Evolutionary conservation across 2,888 invertebrate genomes (phyloP).

Genomic region (Calliphora vomitoria): DNA sequence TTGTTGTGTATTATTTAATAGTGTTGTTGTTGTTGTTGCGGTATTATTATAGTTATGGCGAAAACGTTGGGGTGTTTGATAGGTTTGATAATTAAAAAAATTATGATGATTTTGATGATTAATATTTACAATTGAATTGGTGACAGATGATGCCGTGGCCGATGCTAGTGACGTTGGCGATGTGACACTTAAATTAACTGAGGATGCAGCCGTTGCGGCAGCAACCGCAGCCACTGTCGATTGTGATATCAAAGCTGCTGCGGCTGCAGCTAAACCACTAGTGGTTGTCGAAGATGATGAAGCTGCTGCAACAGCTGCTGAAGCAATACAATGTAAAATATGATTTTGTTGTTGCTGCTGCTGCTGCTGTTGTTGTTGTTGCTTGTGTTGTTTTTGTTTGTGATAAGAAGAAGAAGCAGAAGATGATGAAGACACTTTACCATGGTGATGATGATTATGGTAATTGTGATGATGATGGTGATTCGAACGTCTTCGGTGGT

Average conservation of each 20-base stretch:
- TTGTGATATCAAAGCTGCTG: constrained; percentile 71
- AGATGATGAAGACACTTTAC: constrained; percentile 56
- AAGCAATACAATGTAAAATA: constrained; percentile 77
- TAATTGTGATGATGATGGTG: constrained; percentile 77
- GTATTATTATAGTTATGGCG: constrained; percentile 68
- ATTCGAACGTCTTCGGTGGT: constrained; percentile 80
- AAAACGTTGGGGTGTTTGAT: constrained; percentile 72
- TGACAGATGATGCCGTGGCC: constrained; percentile 71
- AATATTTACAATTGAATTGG: constrained; percentile 81
- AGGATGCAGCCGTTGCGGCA: constrained; percentile 76
- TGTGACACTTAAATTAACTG: constrained; percentile 75
- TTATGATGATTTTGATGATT: constrained; percentile 76
- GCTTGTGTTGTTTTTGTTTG: constrained; percentile 73
- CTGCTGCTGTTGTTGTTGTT: constrained; percentile 70
- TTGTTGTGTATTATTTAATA: constrained; percentile 58
- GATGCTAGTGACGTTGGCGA: constrained; percentile 75
- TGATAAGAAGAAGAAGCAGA: constrained; percentile 31
- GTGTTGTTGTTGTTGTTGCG: constrained; percentile 56
- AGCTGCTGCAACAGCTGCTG: constrained; percentile 77
- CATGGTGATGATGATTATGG: constrained; percentile 65
- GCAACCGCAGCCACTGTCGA: constrained; percentile 70
- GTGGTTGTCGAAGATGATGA: constrained; percentile 65
- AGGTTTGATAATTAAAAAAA: constrained; percentile 77
- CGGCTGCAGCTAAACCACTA: constrained; percentile 73
- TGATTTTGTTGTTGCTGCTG: constrained; percentile 77